These are phyloP conservation scores for Chelonia mydas DNA, from an alignment of 2,797 vertebrate species.

Conservation along the genomic window DNA sequence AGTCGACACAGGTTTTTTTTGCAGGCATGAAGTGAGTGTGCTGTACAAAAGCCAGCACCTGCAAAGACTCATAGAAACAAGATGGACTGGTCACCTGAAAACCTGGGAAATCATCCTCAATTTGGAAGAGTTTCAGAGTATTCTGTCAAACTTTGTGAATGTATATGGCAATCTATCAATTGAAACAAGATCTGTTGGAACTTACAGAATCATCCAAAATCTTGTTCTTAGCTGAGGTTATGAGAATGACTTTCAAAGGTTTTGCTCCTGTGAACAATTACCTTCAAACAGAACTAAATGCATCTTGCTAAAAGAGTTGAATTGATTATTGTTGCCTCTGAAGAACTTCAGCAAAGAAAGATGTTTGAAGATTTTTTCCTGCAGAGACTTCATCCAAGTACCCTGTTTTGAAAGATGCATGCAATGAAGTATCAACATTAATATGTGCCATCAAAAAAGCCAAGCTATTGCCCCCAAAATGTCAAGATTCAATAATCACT, in stretches of 20 bases:
- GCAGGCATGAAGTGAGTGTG: background rate
- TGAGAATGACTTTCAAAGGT: background rate
- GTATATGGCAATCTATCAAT: background rate
- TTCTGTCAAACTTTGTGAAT: background rate
- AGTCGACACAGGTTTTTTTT: background rate
- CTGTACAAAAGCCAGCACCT: background rate
- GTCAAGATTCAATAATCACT: background rate
- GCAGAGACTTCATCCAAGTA: background rate
- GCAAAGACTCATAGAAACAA: background rate
- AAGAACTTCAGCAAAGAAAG: background rate
- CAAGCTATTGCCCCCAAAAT: background rate
- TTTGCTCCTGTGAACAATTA: background rate
- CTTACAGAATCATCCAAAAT: background rate
- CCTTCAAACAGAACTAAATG: background rate
- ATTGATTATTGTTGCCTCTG: background rate
- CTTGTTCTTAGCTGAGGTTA: background rate
- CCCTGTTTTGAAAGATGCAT: background rate
- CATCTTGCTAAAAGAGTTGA: background rate
- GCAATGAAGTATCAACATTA: background rate
- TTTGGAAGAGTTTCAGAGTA: background rate
- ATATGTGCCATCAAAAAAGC: background rate
- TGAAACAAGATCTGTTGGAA: background rate
- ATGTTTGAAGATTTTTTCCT: background rate
- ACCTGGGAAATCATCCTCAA: background rate
- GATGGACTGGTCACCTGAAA: background rate